These are phyloP conservation scores for Hydrolagus affinis DNA, from an alignment of 2,113 vertebrate species.

Conservation along the genomic window DNA sequence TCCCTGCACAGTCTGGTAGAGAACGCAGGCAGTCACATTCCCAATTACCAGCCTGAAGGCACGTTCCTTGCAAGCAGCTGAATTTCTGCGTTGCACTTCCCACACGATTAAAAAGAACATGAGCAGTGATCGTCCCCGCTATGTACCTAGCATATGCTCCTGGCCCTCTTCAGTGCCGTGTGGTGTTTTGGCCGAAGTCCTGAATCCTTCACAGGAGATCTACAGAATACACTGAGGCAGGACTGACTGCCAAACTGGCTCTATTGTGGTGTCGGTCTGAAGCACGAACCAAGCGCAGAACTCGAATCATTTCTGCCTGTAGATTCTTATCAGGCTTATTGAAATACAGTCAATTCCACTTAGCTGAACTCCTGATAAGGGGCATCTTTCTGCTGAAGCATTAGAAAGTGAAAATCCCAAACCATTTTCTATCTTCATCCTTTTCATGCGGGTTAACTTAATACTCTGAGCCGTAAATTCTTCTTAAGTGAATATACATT, in stretches of 20 bases:
- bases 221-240: background rate
- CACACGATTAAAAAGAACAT: background rate
- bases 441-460: constrained; percentile 19
- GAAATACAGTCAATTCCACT: constrained; percentile 27
- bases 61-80: background rate
- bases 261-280: background rate
- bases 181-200: no score
- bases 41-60: background rate
- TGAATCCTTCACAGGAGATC: background rate
- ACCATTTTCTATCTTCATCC: constrained; percentile 15
- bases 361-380: constrained; percentile 23
- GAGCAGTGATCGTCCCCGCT: background rate
- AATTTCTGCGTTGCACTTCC: background rate
- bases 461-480: background rate
- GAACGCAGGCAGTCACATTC: background rate
- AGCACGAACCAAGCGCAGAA: no score
- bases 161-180: no score
- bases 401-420: constrained; percentile 24
- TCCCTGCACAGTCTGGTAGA: no score
- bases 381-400: background rate
- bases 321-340: constrained; percentile 3
- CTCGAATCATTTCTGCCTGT: constrained; percentile 18
- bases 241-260: background rate
- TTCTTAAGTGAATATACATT: background rate
- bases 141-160: background rate